Evolutionary conservation across 2,888 invertebrate species (phyloP), one percentile per base, ranked within the genome.

Genomic region (Harpalus rufipes): DNA sequence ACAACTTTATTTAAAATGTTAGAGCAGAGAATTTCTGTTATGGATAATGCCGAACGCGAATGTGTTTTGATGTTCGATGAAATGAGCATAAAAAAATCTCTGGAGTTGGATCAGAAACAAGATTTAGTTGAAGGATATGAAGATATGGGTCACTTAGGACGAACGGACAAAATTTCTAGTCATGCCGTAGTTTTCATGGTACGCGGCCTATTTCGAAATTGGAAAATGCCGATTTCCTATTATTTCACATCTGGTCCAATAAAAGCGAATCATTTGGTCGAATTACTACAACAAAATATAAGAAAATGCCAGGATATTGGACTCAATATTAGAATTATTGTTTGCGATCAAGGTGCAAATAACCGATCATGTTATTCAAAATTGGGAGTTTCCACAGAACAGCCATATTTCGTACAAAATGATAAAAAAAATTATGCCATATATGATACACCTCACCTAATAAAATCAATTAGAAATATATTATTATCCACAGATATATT

Each of bases 51-150:
- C 44, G 86, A 86, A 78, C 86, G 85, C 81, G 18, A 81, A 56
- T 87, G 87, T 85, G 83, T 86, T 12, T 51, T 88, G 7, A 8
- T 86, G 10, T 87, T 87, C 72, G 88, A 87, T 81, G 87, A 88
- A 86, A 86, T 88, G 61, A 63, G 79, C 5, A 86, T 87, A 44
- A 87, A 87, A 81, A 80, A 68, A n/a, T 21, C 56, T 21, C 16
- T 86, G 41, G 85, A 86, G 56, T 86, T 83, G 58, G 78, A 85
- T 21, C 39, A 39, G 63, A 18, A 32, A 5, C 5, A 78, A 25
- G 87, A 86, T 76, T 21, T 61, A 5, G 83, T 87, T n/a, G 86
- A 86, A 85, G 86, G 85, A 8, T 86, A 85, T 44, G 68, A 87
- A 81, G 85, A 86, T 86, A 44, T 87, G n/a, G 85, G 85, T n/a